Conservation (phyloP, 1,140 invertebrate species). For the Nephotettix cincticeps region DNA sequence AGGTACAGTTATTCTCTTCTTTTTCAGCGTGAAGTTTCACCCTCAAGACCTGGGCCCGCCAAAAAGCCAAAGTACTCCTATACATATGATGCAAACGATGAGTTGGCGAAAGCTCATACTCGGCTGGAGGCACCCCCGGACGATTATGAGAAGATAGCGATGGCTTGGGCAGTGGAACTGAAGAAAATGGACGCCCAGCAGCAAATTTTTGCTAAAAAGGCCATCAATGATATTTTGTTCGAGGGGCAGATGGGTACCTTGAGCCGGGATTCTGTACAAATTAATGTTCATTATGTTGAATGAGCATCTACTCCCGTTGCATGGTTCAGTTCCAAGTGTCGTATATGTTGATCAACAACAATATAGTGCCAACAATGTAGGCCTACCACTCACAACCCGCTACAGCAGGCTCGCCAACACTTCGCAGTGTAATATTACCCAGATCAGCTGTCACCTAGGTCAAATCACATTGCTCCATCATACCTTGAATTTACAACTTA, state of each 20-base stretch:
- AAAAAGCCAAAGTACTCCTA: constrained; percentile 3
- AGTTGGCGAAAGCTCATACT: constrained; percentile 27
- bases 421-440: constrained; percentile 3
- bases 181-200: constrained; percentile 39
- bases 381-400: constrained; percentile 6
- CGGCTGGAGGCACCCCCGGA: constrained; percentile 31
- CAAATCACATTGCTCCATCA: not conserved
- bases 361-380: not conserved
- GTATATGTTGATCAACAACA: not conserved
- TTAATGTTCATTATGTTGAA: constrained; percentile 21
- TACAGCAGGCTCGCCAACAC: constrained; percentile 5
- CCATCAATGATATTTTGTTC: constrained; percentile 41
- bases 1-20: too few relatives aligned
- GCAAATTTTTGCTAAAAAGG: constrained; percentile 43
- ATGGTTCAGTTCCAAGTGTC: constrained; percentile 23
- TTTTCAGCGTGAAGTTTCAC: not conserved
- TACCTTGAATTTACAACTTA: not conserved
- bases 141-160: constrained; percentile 37
- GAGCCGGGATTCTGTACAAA: constrained; percentile 39
- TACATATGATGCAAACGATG: constrained; percentile 25
- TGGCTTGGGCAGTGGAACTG: constrained; percentile 39
- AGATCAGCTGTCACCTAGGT: not conserved
- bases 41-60: not conserved
- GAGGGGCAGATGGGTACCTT: constrained; percentile 42
- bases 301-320: constrained; percentile 12